phyloP scores from a whole-genome alignment of 2,888 invertebrate genomes.

The Polydesmus complanatus region DNA sequence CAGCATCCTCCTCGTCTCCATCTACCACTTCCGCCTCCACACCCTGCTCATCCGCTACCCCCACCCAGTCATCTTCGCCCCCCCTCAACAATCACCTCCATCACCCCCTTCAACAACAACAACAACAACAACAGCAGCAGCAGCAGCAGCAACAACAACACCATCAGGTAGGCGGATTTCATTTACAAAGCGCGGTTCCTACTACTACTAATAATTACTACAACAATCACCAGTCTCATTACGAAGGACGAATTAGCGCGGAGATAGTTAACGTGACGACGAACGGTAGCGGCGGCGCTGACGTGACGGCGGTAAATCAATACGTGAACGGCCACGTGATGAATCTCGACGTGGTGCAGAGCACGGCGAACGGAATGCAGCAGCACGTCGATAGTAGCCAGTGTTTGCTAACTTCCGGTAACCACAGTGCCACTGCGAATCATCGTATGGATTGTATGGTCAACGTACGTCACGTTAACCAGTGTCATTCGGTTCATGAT shows the following conservation, averaged over 20 bases:
- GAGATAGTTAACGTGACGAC: neutral
- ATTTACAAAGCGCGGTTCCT: too few species aligned
- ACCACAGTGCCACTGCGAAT: neutral
- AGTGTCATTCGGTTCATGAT: neutral
- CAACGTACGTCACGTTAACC: neutral
- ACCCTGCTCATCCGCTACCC: neutral
- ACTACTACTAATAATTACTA: neutral
- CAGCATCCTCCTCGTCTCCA: conserved; percentile 1
- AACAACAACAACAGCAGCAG: neutral
- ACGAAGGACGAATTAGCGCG: neutral
- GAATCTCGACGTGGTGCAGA: neutral
- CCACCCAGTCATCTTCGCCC: neutral
- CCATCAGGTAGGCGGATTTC: neutral
- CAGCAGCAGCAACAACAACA: neutral
- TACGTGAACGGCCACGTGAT: neutral
- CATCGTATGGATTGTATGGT: neutral
- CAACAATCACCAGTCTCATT: neutral
- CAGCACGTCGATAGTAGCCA: neutral
- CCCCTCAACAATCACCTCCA: neutral
- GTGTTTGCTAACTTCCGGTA: neutral
- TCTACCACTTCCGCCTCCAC: neutral
- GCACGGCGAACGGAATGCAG: neutral
- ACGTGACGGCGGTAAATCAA: neutral
- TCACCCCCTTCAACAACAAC: neutral
- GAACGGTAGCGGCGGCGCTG: neutral